Evolutionary conservation across 2,888 invertebrate species (phyloP), one percentile per base, ranked within the genome.

Genomic region (Blomia tropicalis): DNA sequence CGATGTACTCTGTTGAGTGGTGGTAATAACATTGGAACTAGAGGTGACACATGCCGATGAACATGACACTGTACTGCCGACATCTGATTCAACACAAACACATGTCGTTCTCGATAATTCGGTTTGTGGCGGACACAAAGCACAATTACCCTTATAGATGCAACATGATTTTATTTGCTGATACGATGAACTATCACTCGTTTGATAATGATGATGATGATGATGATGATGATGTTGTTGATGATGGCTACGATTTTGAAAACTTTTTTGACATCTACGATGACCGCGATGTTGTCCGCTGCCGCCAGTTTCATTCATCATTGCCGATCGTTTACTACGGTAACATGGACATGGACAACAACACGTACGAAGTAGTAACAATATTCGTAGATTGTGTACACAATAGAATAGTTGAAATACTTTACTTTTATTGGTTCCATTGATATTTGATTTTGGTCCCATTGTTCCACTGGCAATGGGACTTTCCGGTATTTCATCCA

Each of bases 151-250:
- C 36, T 36, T 36, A n/a, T 47, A 47, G 7, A 47, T 7, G n/a
- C 51, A 47, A 27, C 51, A 47, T 7, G 51, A 7, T 19, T 47
- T 47, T 14, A 47, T 47, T n/a, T 47, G 51, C 22, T 47, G 51
- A 19, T 47, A 47, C 7, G 51, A 27, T 14, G 14, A 11, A 11
- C 11, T n/a, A 47, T 47, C n/a, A 7, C 7, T 11, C 17, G 36
- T 11, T 11, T 36, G 36, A 36, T 36, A 22, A n/a, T 47, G 22
- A 32, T 56, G 56, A n/a, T 27, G 32, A 23, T 36, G 25, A 43
- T 36, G 25, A 22, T 59, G 59, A 43, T 3, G 59, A 47, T 14
- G 59, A 27, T 22, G 53, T 22, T 59, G 43, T 19, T 23, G 14
- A 17, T 43, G 59, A 47, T 47, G 51, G 22, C 27, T 47, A 7